Conservation (phyloP, 2,113 vertebrate genomes). For the Macroglossus sobrinus region DNA sequence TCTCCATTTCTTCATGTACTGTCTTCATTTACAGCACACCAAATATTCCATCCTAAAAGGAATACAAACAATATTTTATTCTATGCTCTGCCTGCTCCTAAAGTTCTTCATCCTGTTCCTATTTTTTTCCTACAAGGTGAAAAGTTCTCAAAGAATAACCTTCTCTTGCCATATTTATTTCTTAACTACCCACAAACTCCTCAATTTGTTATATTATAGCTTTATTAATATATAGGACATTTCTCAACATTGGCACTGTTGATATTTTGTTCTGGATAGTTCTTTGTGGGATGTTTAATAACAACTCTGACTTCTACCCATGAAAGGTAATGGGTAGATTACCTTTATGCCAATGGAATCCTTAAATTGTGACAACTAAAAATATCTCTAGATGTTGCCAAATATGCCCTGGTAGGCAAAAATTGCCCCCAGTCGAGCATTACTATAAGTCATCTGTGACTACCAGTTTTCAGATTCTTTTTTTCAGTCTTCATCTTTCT, state of each 20-base stretch:
- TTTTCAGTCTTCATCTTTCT: neutral
- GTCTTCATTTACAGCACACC: neutral
- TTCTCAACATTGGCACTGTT: neutral
- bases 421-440: accelerated
- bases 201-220: neutral
- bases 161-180: neutral
- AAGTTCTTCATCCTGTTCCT: neutral
- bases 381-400: neutral
- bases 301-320: neutral
- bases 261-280: neutral
- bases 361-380: neutral
- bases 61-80: neutral
- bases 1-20: neutral
- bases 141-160: neutral
- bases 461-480: neutral
- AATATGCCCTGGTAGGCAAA: neutral
- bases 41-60: neutral
- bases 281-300: neutral
- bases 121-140: neutral
- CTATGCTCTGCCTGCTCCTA: neutral
- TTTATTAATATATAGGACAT: neutral
- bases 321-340: neutral
- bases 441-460: neutral
- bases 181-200: neutral
- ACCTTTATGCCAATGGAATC: neutral